Evolutionary conservation across 2,888 invertebrate genomes (phyloP).

Genomic region (Tetrapedia diversipes): DNA sequence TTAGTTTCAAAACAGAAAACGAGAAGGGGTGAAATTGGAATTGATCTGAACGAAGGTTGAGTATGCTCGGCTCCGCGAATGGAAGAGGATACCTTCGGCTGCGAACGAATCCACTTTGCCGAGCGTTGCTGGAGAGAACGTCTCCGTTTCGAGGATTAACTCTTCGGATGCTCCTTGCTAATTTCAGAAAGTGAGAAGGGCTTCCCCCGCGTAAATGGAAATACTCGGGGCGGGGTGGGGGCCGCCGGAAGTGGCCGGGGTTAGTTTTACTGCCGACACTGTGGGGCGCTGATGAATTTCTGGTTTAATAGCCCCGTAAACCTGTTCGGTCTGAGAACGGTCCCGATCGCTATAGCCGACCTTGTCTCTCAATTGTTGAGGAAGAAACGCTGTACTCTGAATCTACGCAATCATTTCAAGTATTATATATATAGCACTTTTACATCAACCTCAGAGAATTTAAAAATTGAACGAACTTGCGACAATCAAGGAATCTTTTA

Average conservation of each 20-base stretch:
- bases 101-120: conserved; percentile 55
- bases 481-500: no score
- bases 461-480: no score
- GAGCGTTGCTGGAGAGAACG: conserved; percentile 31
- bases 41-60: conserved; percentile 19
- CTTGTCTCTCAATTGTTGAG: neutral
- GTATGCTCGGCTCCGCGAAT: neutral
- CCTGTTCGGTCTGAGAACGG: neutral
- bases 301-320: conserved; percentile 37
- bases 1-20: no score
- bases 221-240: conserved; percentile 27
- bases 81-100: conserved; percentile 39
- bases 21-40: conserved; percentile 8
- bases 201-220: conserved; percentile 57
- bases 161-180: conserved; percentile 54
- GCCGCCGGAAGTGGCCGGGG: conserved; percentile 2
- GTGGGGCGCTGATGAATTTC: conserved; percentile 47
- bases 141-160: conserved; percentile 51
- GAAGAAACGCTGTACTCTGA: no score
- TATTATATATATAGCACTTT: no score
- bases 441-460: no score
- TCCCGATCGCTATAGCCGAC: neutral
- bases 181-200: conserved; percentile 61
- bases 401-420: no score
- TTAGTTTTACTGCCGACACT: conserved; percentile 30